Conservation (phyloP, 2,797 vertebrate species). For the Rhinatrema bivittatum region DNA sequence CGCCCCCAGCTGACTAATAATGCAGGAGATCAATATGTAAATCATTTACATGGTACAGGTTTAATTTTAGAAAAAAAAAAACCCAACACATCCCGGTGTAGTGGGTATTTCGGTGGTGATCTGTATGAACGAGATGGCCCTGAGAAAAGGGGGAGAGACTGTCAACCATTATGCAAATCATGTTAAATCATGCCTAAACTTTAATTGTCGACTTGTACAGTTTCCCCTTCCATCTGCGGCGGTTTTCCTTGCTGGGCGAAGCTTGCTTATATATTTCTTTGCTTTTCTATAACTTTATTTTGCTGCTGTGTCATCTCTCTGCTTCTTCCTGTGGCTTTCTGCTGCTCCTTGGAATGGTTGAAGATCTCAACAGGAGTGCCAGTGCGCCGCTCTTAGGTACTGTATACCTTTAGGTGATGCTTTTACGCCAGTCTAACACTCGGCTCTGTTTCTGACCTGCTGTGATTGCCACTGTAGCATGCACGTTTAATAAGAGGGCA, state of each 20-base stretch:
- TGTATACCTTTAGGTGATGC: constrained; percentile 51
- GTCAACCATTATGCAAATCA: no score
- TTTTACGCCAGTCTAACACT: constrained; percentile 17
- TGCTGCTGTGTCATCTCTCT: constrained; percentile 55
- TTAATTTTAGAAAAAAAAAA: no score
- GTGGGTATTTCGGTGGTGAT: no score
- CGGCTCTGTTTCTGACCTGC: background rate
- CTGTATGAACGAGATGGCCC: no score
- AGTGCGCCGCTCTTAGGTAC: constrained; percentile 93
- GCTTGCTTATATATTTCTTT: constrained; percentile 44
- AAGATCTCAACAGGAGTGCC: constrained; percentile 89
- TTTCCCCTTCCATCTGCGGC: constrained; percentile 39
- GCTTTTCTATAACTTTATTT: constrained; percentile 51
- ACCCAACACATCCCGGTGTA: no score
- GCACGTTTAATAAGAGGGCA: background rate
- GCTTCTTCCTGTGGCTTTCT: constrained; percentile 59
- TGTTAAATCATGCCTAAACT: background rate
- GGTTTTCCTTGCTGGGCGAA: constrained; percentile 45
- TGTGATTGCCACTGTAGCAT: background rate
- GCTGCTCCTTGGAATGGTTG: constrained; percentile 62
- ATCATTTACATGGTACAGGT: no score
- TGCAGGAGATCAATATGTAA: no score
- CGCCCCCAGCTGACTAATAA: no score
- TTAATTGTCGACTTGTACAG: constrained; percentile 2
- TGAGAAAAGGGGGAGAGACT: background rate